Evolutionary conservation across 2,113 vertebrate species (phyloP).

Genomic region (Drymodes brunneopygia): DNA sequence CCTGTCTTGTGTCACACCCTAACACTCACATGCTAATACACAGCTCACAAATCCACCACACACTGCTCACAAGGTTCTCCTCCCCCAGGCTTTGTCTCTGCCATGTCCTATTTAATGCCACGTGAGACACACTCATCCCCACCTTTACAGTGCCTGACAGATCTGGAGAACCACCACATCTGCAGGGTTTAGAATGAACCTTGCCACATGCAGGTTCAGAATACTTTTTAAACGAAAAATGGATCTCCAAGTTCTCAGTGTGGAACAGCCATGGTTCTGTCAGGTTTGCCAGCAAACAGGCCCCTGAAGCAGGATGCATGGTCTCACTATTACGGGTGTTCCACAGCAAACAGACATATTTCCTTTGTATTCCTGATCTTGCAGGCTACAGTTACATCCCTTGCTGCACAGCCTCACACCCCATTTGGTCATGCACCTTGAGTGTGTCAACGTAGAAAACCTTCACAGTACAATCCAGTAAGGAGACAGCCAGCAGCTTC

Average conservation of each 20-base stretch:
- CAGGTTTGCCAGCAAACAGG: neutral
- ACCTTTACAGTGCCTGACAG: neutral
- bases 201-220: neutral
- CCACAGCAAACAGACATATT: neutral
- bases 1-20: neutral
- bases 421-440: conserved; percentile 72
- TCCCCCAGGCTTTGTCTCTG: neutral
- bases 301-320: neutral
- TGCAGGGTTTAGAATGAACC: neutral
- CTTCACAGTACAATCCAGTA: conserved; percentile 95
- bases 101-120: neutral
- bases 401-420: neutral
- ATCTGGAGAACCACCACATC: neutral
- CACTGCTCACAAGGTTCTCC: neutral
- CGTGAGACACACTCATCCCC: neutral
- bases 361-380: neutral
- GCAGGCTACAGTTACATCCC: neutral
- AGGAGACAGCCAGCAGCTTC: conserved; percentile 85
- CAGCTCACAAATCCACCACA: neutral
- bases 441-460: conserved; percentile 91
- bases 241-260: neutral
- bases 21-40: neutral
- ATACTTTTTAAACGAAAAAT: neutral
- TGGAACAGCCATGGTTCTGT: neutral
- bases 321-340: neutral